Base-by-base conservation (phyloP, 2,797 vertebrate genomes). In the Podarcis lilfordi region DNA sequence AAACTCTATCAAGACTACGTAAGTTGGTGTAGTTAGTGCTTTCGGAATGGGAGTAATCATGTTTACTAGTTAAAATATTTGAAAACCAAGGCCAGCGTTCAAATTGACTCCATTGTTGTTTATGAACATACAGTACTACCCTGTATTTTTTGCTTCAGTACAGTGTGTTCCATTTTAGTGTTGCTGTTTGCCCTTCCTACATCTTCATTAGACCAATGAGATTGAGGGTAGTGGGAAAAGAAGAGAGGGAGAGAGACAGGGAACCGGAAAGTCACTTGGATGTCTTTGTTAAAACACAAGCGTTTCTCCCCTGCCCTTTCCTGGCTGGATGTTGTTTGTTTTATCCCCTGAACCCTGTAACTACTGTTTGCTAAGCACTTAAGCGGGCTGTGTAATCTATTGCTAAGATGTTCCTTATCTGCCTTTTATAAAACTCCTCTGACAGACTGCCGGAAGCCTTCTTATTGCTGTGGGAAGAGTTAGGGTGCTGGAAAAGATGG, bases 321-420 rank as follows among this genome's bases (percentile, higher is more conserved):
- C 74, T 69, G 82, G 17, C 86, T 66, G 40, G 69, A 45, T 86
- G 89, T 50, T 64, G 92, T 64, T 64, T 93, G 74, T 19, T 91
- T 94, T 88, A 74, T 92, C 86, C 86, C 6, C 88, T 82, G 23
- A n/a, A 2, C 88, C 87, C 84, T 94, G 88, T 94, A 95, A 95
- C 89, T 95, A 91, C 89, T 94, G 92, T 95, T 95, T 93, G 94
- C 93, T 92, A 93, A 96, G 95, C 19, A 1, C 94, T 95, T 95
- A 95, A 93, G 93, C 91, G 84, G 88, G 80, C 89, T 1, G 0
- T 93, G 92, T 96, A 95, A 95, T 96, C 93, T 95, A 83, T 89
- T 0, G 0, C 88, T 95, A 92, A 95, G 94, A 88, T 4, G 0
- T 80, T 92, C 89, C 92, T 94, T 92, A 94, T 90, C 94, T 94